These are phyloP conservation scores for Rotaria magnacalcarata DNA, from an alignment of 2,888 invertebrate genomes.

Conservation along the genomic window DNA sequence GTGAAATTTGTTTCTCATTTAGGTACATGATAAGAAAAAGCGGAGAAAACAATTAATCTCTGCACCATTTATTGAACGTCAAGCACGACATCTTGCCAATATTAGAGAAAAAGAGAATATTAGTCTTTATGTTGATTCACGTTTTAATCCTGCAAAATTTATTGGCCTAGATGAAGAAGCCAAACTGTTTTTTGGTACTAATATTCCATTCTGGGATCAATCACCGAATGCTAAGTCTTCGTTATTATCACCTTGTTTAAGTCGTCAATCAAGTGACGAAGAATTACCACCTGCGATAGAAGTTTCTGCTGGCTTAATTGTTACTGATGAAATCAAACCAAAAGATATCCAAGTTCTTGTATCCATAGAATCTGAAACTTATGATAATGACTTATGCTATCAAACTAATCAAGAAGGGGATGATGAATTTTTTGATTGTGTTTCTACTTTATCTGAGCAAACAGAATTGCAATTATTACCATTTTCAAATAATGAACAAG, in stretches of 20 bases:
- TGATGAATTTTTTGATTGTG: not conserved
- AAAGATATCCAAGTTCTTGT: not conserved
- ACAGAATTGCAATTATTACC: too few species aligned
- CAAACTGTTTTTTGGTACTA: not conserved
- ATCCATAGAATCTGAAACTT: not conserved
- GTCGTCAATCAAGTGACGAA: not conserved
- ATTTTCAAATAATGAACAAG: not conserved
- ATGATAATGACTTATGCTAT: too few species aligned
- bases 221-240: too few species aligned
- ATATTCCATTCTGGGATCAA: not conserved
- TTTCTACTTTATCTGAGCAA: not conserved
- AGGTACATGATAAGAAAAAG: not conserved
- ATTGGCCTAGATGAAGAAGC: not conserved
- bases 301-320: not conserved
- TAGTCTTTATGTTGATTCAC: not conserved
- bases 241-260: not conserved
- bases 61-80: not conserved
- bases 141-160: not conserved
- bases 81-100: not conserved
- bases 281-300: not conserved
- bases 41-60: not conserved
- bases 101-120: not conserved
- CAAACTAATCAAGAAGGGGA: too few species aligned
- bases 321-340: not conserved
- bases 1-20: not conserved